Evolutionary conservation across 2,888 invertebrate genomes (phyloP).

Genomic region (Cremastobaeus sp.): DNA sequence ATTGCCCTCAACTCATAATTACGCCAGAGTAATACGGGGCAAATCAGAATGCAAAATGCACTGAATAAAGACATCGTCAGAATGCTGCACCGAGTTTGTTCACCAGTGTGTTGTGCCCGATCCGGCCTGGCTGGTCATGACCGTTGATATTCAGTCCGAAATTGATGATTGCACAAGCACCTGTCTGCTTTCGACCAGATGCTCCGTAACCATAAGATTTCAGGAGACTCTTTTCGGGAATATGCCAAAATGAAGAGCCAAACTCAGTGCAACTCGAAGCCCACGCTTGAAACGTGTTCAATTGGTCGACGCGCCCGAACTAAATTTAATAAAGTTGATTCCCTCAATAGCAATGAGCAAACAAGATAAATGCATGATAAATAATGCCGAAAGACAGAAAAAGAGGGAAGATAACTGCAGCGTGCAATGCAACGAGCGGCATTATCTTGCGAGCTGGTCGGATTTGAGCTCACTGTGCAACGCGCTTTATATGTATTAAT

Average conservation of each 20-base stretch:
- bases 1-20: conserved; percentile 16
- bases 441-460: too few species aligned
- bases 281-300: too few species aligned
- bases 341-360: too few species aligned
- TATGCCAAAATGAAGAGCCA: too few species aligned
- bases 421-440: too few species aligned
- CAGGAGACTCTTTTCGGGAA: too few species aligned
- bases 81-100: background rate
- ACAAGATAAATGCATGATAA: too few species aligned
- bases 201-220: conserved; percentile 7
- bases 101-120: background rate
- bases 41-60: conserved; percentile 7
- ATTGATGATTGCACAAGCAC: conserved; percentile 14
- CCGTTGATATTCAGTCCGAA: conserved; percentile 1
- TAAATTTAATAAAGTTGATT: too few species aligned
- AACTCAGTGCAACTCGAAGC: too few species aligned
- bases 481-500: conserved; percentile 74
- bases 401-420: too few species aligned
- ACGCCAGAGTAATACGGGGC: background rate
- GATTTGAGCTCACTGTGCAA: conserved; percentile 65
- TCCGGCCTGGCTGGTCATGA: background rate
- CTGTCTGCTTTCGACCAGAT: conserved; percentile 10
- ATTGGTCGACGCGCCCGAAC: too few species aligned
- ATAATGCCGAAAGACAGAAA: too few species aligned
- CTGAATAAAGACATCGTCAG: background rate